Percentiles rank a stretch among this genome's conserved stretches.
Conservation (phyloP, 2,888 invertebrate species). For the Calephelis perditalis region DNA sequence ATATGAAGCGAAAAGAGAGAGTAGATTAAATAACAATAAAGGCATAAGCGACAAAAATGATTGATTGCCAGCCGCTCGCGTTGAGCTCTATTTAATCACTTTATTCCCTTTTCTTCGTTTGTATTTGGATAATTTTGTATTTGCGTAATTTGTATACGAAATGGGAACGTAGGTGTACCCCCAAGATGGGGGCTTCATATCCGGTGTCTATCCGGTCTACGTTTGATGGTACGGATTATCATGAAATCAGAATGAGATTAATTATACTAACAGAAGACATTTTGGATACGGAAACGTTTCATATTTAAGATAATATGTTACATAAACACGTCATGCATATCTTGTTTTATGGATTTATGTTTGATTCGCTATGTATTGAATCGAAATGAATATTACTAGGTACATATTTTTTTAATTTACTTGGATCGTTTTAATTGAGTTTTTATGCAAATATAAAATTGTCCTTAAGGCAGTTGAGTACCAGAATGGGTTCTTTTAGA, state of each 20-base stretch:
- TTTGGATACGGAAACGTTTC: no score
- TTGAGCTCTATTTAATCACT: conserved; percentile 80
- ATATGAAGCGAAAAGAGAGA: conserved; percentile 48
- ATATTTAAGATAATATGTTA: no score
- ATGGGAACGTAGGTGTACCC: conserved; percentile 64
- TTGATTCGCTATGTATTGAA: no score
- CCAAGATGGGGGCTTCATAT: conserved; percentile 58
- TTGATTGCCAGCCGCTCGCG: conserved; percentile 77
- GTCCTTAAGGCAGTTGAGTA: no score
- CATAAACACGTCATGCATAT: no score
- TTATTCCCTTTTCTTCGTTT: conserved; percentile 79
- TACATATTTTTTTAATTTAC: no score
- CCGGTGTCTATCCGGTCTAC: conserved; percentile 55
- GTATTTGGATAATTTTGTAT: conserved; percentile 76
- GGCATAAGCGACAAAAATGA: conserved; percentile 76
- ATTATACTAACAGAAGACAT: not conserved
- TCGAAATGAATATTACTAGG: no score
- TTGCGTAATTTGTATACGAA: conserved; percentile 76
- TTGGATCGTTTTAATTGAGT: no score
- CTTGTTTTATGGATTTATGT: no score
- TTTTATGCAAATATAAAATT: no score
- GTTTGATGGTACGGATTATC: conserved; percentile 40
- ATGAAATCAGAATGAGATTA: not conserved
- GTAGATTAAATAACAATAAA: conserved; percentile 53
- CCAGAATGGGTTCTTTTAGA: no score